Conservation (phyloP, 2,113 vertebrate genomes). For the Microcebus jonahi region DNA sequence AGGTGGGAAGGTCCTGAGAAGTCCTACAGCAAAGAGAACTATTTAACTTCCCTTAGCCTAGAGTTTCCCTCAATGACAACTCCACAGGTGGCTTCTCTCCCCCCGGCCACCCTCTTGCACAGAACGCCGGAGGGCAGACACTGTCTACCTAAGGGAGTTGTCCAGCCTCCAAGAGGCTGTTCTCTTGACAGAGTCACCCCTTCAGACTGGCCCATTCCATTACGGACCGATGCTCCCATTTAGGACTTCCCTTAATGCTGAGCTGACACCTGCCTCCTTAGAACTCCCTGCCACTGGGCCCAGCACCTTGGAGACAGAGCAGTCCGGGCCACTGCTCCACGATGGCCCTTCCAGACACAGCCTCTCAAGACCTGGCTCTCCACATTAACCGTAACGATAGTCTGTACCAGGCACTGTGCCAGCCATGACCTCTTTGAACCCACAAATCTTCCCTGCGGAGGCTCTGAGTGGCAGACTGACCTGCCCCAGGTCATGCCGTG, state of each 20-base stretch:
- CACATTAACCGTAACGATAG: not conserved
- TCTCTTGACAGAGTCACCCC: not conserved
- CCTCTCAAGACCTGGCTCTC: not conserved
- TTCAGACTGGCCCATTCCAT: accelerated
- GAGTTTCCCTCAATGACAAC: not conserved
- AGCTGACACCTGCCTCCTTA: not conserved
- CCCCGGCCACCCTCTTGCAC: accelerated
- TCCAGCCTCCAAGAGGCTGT: not conserved
- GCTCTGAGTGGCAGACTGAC: not conserved
- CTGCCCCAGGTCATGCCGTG: not conserved
- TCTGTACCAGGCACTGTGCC: not conserved
- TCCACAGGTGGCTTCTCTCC: not conserved
- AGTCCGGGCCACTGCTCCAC: too few species aligned
- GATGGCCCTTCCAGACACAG: not conserved
- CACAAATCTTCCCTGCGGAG: not conserved
- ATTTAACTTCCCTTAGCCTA: not conserved
- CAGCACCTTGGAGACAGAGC: not conserved
- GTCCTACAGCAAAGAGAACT: not conserved
- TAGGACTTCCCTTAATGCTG: not conserved
- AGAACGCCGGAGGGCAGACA: not conserved
- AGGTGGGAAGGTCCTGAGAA: not conserved
- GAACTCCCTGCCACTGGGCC: not conserved
- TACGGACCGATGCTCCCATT: not conserved
- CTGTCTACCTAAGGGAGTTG: not conserved
- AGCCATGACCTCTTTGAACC: not conserved